Conservation (phyloP, 2,797 vertebrate genomes). For the Dendrocincla tyrannina region DNA sequence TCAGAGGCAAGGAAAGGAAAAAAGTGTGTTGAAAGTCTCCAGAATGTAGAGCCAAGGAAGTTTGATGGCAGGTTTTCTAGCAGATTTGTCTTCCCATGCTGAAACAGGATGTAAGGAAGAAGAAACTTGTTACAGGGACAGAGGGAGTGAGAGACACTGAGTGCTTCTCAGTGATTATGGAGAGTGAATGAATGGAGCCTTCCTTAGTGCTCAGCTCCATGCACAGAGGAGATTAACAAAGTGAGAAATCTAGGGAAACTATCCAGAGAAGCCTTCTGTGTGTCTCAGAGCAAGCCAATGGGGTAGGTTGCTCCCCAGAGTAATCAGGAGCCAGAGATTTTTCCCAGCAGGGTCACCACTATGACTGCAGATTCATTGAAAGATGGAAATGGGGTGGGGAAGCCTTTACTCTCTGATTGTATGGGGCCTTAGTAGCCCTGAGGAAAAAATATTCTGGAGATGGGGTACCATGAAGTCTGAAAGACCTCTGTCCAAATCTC, state of each 20-base stretch:
- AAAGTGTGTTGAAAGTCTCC: not conserved
- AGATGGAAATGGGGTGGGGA: not conserved
- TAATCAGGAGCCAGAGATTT: not conserved
- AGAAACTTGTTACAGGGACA: not conserved
- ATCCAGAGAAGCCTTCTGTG: not conserved
- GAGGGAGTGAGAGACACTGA: not conserved
- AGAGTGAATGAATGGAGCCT: not conserved
- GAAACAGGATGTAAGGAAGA: not conserved
- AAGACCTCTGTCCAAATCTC: not conserved
- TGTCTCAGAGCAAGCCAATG: not conserved
- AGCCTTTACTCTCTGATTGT: not conserved
- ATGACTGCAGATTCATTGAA: not conserved
- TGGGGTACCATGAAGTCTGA: accelerated
- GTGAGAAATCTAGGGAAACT: not conserved
- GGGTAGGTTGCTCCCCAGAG: not conserved
- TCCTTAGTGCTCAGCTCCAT: not conserved
- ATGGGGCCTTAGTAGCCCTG: not conserved
- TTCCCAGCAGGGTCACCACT: not conserved
- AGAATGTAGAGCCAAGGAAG: not conserved
- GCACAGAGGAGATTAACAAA: not conserved
- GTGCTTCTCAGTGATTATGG: not conserved
- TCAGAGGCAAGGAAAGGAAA: not conserved
- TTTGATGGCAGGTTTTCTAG: not conserved
- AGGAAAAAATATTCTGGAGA: not conserved
- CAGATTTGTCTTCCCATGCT: not conserved